These are phyloP conservation scores for Lophotis ruficrista DNA, from an alignment of 2,113 vertebrate genomes.

Conservation along the genomic window DNA sequence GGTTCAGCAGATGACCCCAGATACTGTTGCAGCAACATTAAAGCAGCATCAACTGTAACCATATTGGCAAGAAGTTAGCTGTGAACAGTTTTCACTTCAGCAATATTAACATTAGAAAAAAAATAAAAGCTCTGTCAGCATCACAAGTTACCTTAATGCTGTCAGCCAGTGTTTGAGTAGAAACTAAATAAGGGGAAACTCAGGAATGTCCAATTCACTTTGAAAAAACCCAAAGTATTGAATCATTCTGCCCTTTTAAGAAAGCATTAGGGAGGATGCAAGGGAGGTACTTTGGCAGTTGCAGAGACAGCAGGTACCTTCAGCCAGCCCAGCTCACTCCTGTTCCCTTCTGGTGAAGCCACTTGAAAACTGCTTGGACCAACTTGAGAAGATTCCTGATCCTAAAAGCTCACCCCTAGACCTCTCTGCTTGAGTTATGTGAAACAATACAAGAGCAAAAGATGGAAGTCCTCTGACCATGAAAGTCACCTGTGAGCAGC, in stretches of 20 bases:
- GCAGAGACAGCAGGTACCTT: not conserved
- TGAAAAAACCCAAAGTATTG: not conserved
- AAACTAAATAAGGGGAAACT: not conserved
- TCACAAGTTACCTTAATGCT: not conserved
- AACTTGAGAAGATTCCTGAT: not conserved
- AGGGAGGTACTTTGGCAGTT: not conserved
- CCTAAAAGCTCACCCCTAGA: not conserved
- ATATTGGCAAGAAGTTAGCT: not conserved
- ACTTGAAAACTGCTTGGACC: not conserved
- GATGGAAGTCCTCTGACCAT: not conserved
- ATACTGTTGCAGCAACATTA: not conserved
- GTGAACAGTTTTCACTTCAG: not conserved
- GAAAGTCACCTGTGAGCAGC: not conserved
- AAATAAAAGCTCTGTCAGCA: not conserved
- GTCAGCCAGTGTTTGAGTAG: not conserved
- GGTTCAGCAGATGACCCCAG: not conserved
- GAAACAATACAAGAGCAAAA: not conserved
- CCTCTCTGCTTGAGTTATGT: not conserved
- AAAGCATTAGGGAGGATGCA: not conserved
- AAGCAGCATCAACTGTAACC: not conserved
- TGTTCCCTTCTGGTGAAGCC: not conserved
- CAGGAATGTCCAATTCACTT: not conserved
- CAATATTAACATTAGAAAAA: not conserved
- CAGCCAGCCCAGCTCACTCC: not conserved
- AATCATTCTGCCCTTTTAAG: not conserved